Base-by-base conservation (phyloP, 2,797 vertebrate genomes). In the Botia kubotai region DNA sequence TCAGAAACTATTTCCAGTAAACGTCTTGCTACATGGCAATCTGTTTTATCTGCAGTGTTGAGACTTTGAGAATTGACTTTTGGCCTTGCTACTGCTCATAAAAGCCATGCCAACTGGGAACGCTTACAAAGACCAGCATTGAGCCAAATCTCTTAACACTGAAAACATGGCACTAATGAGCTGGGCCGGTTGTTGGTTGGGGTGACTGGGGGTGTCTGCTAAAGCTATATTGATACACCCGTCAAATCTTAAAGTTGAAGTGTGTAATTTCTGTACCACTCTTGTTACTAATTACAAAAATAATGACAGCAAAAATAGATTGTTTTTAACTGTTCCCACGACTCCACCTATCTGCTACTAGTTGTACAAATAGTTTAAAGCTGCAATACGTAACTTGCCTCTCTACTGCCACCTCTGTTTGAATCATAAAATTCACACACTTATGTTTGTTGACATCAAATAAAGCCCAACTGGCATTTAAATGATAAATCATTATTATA, bases 71-170 rank as follows among this genome's bases (percentile, higher is more conserved):
- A 63, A 82, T 76, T 75, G 68, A 77, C 80, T 58, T 65, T 72
- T 55, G 66, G 58, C 66, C 76, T 76, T 63, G 53, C 67, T 71
- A 70, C 57, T 43, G 33, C 80, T 69, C 11, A 62, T 69, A 81
- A 58, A 60, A 19, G n/a, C 68, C 2, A 4, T 10, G 52, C 39
- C 63, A 74, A 53, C 57, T 55, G 17, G 3, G 48, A 72, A 67
- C 80, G 66, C 29, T 81, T 81, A 76, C 55, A 76, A 77, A 82
- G 55, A 26, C 36, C 2, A 53, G 3, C 86, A 87, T 11, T n/a
- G 66, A 79, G 29, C 71, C 60, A 65, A 67, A 72, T 33, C 80
- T 78, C 68, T 72, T 65, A 72, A 82, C 69, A 53, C 13, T 23
- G n/a, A 67, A 77, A 77, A 43, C 50, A 77, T 70, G 67, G 53